These are phyloP conservation scores for Phainopepla nitens DNA, from an alignment of 2,113 vertebrate genomes.

Conservation along the genomic window DNA sequence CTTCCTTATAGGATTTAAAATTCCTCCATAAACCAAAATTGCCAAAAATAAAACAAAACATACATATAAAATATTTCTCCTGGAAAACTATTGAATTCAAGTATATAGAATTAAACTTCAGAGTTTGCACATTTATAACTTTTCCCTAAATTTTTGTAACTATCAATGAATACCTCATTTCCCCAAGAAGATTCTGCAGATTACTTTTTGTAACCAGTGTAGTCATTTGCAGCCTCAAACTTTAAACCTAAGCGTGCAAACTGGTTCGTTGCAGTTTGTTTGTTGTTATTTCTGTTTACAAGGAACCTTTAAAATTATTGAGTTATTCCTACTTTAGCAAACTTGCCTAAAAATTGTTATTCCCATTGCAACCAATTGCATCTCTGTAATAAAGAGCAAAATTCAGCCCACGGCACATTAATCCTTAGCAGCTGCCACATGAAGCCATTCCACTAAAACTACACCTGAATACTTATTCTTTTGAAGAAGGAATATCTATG, in stretches of 20 bases:
- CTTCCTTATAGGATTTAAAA: neutral
- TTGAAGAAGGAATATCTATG: neutral
- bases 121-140: neutral
- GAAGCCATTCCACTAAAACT: neutral
- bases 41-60: neutral
- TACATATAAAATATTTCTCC: neutral
- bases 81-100: neutral
- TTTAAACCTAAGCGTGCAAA: neutral
- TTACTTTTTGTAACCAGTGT: neutral
- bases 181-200: neutral
- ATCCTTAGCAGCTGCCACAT: neutral
- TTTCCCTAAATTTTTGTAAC: neutral
- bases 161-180: neutral
- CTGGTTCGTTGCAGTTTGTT: neutral
- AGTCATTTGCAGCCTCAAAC: neutral
- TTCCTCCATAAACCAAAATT: neutral
- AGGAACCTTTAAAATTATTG: neutral
- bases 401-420: neutral
- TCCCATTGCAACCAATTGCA: neutral
- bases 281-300: neutral
- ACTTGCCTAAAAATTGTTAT: neutral
- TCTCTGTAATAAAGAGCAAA: neutral
- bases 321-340: neutral
- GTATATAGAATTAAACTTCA: neutral
- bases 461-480: neutral